Evolutionary conservation across 1,140 invertebrate species (phyloP).

Genomic region (Calephelis virginiensis): DNA sequence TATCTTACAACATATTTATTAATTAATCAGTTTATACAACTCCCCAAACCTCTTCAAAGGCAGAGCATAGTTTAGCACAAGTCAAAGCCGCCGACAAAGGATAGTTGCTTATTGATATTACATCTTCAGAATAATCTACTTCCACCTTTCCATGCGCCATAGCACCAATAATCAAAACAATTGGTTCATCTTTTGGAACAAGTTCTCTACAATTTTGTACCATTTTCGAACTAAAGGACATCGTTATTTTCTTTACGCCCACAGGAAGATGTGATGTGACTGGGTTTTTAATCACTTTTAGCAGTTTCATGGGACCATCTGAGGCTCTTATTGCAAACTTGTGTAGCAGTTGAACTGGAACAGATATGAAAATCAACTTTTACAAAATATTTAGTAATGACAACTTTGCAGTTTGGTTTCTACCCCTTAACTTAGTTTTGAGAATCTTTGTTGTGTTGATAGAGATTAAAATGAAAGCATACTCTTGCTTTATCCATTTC

Average conservation of each 20-base stretch:
- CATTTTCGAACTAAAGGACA: conserved; percentile 92
- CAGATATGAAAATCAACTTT: conserved; percentile 30
- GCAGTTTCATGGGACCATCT: conserved; percentile 92
- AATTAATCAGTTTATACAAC: conserved; percentile 80
- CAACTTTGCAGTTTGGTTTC: neutral
- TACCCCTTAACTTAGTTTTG: neutral
- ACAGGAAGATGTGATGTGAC: conserved; percentile 96
- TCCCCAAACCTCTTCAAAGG: conserved; percentile 98
- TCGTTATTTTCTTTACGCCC: conserved; percentile 93
- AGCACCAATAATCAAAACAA: conserved; percentile 95
- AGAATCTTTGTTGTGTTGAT: no score
- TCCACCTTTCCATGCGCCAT: conserved; percentile 98
- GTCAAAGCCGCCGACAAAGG: conserved; percentile 97
- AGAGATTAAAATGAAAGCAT: no score
- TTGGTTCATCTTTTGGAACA: conserved; percentile 89
- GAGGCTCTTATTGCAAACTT: conserved; percentile 95
- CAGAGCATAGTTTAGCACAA: conserved; percentile 97
- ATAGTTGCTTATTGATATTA: conserved; percentile 96
- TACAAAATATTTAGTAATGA: conserved; percentile 1
- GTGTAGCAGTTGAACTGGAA: conserved; percentile 96
- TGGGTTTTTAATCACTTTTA: conserved; percentile 99
- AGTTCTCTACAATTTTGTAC: conserved; percentile 88
- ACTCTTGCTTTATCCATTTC: neutral
- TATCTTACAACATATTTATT: no score
- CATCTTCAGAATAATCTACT: conserved; percentile 94